These are phyloP conservation scores for Arrhopalites spinosus DNA, from an alignment of 2,888 invertebrate species.

Conservation along the genomic window DNA sequence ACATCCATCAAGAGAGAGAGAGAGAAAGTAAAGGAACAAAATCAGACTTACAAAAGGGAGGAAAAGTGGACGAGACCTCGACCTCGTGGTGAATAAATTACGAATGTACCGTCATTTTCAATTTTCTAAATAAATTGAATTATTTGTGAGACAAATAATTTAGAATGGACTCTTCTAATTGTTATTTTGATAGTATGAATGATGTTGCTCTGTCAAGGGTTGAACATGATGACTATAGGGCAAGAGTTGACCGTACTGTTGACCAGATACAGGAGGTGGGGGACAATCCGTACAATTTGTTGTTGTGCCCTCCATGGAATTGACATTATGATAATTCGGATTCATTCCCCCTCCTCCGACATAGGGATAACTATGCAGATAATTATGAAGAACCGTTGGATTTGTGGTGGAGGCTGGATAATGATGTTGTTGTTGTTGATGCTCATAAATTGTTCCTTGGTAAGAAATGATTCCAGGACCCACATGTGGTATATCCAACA, in stretches of 20 bases:
- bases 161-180: background rate
- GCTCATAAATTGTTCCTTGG: background rate
- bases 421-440: background rate
- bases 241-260: background rate
- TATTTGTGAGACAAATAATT: too few relatives aligned
- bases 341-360: too few relatives aligned
- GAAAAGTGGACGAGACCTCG: too few relatives aligned
- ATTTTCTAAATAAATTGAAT: too few relatives aligned
- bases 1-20: too few relatives aligned
- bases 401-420: background rate
- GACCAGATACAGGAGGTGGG: background rate
- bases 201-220: constrained; percentile 5
- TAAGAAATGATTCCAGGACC: background rate
- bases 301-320: too few relatives aligned
- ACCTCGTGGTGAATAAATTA: too few relatives aligned
- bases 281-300: background rate
- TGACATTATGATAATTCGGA: too few relatives aligned
- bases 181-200: background rate
- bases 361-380: background rate
- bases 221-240: constrained; percentile 1
- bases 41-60: too few relatives aligned
- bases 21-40: too few relatives aligned
- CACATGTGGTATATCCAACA: background rate
- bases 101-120: too few relatives aligned
- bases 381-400: background rate